Base-by-base conservation (phyloP, 2,888 invertebrate genomes). In the Anthrax anthrax region DNA sequence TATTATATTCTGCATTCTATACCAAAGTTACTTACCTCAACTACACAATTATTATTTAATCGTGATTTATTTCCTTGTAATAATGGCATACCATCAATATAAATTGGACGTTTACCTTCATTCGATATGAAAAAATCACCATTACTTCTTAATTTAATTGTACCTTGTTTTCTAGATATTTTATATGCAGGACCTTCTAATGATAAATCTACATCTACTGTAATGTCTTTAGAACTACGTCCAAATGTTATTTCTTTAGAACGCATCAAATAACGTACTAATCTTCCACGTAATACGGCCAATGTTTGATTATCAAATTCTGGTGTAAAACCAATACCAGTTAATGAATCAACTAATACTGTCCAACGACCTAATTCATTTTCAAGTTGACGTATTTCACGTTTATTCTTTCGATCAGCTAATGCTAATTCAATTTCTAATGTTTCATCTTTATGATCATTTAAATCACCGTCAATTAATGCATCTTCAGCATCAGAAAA, bases 61-160 rank as follows among this genome's bases (percentile, higher is more conserved):
- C 89, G 84, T 47, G 87, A 84, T 72, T 91, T 92, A 67, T 84
- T 87, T 40, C 91, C 92, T 43, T 80, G 78, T 12, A 91, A 73
- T 46, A 97, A 77, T 0, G 95, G 92, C 50, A 84, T 78, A 2
- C 95, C 92, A 65, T 97, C 95, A 6, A 97, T 86, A 65, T 88
- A 94, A 58, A 97, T 84, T 3, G 95, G 87, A 50, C 95, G 72
- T 62, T 92, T 91, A 18, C 96, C 97, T 65, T 95, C 94, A 40
- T 96, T 96, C 18, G 87, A 84, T 57, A 97, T 77, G 62, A 89
- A 89, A 67, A 96, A 97, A 63, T 96, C 95, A 0, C 95, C 96
- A 53, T 86, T 91, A 64, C 89, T 90, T 44, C 90, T 75, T 51
- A 96, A 74, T 42, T 81, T 78, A 47, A 97, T 88, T 2, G 90